Evolutionary conservation across 2,888 invertebrate genomes (phyloP), one percentile per base, ranked within the genome.

Genomic region (Dendrolimus pini): DNA sequence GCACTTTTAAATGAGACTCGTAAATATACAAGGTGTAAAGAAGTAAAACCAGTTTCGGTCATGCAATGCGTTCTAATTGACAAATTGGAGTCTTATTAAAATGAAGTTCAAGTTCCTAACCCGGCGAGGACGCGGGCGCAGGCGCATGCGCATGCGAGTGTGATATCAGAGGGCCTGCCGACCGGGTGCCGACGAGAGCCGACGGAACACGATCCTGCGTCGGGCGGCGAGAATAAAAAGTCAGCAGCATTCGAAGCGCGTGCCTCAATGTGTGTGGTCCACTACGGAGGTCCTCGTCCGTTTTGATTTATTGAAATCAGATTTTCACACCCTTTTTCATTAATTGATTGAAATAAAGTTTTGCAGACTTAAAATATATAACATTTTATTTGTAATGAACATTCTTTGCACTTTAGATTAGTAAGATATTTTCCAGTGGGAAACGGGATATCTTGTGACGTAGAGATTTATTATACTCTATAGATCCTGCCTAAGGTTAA

Each of bases 221-320:
- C 73, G 72, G 73, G 78, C 80, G 84, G 80, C 72, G 67, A 78
- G 75, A 85, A 83, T 75, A 88, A 89, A 88, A 87, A 85, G 84
- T 79, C 78, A 75, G 91, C 91, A 83, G 85, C 89, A 93, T 92
- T 93, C 91, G 91, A 89, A 93, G 93, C 94, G 94, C 94, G 94
- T 94, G 94, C 94, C 94, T 92, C 94, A 80, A 92, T 89, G 92
- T 93, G 94, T 94, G 94, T 94, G 94, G 94, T 94, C 94, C 86
- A 81, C 89, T 84, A 60, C 66, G 91, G 91, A 89, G 91, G 91
- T 89, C 91, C 84, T 82, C 77, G 68, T 78, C 77, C 65, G 66
- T 69, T 81, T 83, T 89, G 85, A 89, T 89, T 86, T 86, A 88
- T 87, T 83, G 80, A 77, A 84, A 83, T 80, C 80, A 63, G 75